A percentile compares a stretch with the other conserved stretches of the same genome.
Evolutionary conservation across 2,113 vertebrate species (phyloP).

Genomic region (Motacilla alba): DNA sequence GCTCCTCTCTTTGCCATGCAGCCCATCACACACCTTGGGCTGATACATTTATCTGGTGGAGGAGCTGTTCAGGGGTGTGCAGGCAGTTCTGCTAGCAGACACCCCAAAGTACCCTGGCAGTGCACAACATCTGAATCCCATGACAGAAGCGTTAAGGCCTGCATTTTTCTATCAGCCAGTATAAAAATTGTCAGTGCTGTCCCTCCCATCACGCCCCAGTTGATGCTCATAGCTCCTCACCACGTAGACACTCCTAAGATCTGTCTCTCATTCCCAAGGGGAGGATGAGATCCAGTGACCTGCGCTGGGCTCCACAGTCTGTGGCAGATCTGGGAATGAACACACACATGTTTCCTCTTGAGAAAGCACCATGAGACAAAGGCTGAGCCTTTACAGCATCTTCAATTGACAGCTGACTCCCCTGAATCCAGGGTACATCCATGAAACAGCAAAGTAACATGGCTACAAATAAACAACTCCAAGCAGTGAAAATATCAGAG

Average conservation of each 20-base stretch:
- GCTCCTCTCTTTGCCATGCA: background rate
- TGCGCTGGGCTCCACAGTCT: background rate
- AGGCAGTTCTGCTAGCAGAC: background rate
- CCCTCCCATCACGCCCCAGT: background rate
- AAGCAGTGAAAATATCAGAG: background rate
- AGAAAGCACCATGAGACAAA: background rate
- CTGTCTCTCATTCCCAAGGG: background rate
- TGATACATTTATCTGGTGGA: accelerated
- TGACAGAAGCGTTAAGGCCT: background rate
- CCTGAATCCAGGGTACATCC: background rate
- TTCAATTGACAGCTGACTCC: background rate
- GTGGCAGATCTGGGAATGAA: background rate
- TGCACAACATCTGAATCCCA: accelerated
- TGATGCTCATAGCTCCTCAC: background rate
- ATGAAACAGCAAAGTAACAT: background rate
- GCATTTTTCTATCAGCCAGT: background rate
- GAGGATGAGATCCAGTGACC: background rate
- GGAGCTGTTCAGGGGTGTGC: background rate
- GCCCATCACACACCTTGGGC: accelerated
- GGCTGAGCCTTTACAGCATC: background rate
- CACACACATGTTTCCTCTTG: background rate
- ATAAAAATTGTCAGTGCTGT: background rate
- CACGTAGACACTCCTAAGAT: accelerated
- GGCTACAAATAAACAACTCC: background rate
- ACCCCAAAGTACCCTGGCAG: accelerated